Percentiles rank a stretch among this genome's conserved stretches.
phyloP scores from a whole-genome alignment of 2,888 invertebrate genomes.

The Molorchus minor region DNA sequence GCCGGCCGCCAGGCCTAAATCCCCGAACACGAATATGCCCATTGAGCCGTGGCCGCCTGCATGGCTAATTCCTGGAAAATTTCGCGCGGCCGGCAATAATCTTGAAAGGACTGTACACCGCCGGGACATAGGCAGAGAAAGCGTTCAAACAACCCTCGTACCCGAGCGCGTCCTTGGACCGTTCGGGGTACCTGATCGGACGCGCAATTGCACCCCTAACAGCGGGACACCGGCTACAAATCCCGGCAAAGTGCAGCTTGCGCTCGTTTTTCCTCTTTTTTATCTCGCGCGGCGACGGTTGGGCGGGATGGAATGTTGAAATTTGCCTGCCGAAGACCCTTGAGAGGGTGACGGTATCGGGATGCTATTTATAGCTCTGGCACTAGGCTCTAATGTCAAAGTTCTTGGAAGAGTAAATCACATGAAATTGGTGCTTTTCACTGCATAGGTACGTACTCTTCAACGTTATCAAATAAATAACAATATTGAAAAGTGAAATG shows the following conservation, averaged over 20 bases:
- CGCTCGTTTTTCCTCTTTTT: constrained; percentile 8
- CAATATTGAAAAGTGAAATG: too few species aligned
- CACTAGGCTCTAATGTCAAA: too few species aligned
- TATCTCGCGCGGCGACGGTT: background rate
- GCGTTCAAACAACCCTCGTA: constrained; percentile 30
- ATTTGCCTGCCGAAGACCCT: too few species aligned
- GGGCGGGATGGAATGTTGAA: background rate
- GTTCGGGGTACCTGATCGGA: constrained; percentile 31
- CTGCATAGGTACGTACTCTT: too few species aligned
- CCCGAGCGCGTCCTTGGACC: constrained; percentile 25
- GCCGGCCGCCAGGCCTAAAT: too few species aligned
- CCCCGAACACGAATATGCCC: constrained; percentile 3
- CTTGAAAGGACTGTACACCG: constrained; percentile 45
- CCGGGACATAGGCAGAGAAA: constrained; percentile 26
- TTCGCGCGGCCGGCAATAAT: constrained; percentile 45
- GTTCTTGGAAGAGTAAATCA: too few species aligned
- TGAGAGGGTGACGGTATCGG: too few species aligned
- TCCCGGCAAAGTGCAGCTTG: constrained; percentile 27
- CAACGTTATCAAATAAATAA: too few species aligned
- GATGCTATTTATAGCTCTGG: too few species aligned
- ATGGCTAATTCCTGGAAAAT: constrained; percentile 49
- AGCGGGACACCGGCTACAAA: constrained; percentile 30
- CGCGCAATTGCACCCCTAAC: constrained; percentile 36
- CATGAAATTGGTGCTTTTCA: too few species aligned
- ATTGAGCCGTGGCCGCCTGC: constrained; percentile 25